Evolutionary conservation across 1,140 invertebrate species (phyloP), one percentile per base, ranked within the genome.

Genomic region (Mycetomoellerius zeteki): DNA sequence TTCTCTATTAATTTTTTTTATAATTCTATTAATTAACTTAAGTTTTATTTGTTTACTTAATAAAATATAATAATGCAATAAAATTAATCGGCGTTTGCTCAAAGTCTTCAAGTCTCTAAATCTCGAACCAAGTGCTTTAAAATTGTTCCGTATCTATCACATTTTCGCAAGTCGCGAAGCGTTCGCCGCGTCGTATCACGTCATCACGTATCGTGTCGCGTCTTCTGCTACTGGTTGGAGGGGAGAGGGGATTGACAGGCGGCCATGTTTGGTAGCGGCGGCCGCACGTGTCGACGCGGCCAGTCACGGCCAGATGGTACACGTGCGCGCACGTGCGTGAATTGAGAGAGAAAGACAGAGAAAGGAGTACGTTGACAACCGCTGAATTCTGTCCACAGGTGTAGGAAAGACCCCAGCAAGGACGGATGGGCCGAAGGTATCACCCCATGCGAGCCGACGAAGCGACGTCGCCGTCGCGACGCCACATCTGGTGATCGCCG

Each of bases 341-440:
- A 24, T n/a, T 8, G 14, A 16, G 37, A 24, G 37, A 24, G 37
- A 69, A 21, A 69, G 65, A 47, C 24, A 3, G 37, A 60, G 37
- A 16, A n/a, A 54, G 56, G 19, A 24, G 10, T 16, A 24, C 7
- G 2, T 12, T 82, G 73, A 87, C 54, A 60, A 60, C 30, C 14
- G 12, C 27, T n/a, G 65, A 75, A 86, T 90, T 89, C 52, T 90
- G 72, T n/a, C 60, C 75, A 37, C 52, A 90, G 89, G 89, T 89
- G 21, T 10, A 27, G n/a, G 10, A 33, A 33, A 43, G 69, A 33
- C 50, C 19, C 2, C 21, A 10, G 21, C 62, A 19, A 30, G 19
- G 7, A 78, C 8, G 10, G 75, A 16, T 16, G 12, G 72, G 30
- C n/a, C 24, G 56, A 52, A 71, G 33, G 43, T 52, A 37, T 30